Base-by-base conservation (phyloP, 2,888 invertebrate genomes). In the Octodonta nipae region DNA sequence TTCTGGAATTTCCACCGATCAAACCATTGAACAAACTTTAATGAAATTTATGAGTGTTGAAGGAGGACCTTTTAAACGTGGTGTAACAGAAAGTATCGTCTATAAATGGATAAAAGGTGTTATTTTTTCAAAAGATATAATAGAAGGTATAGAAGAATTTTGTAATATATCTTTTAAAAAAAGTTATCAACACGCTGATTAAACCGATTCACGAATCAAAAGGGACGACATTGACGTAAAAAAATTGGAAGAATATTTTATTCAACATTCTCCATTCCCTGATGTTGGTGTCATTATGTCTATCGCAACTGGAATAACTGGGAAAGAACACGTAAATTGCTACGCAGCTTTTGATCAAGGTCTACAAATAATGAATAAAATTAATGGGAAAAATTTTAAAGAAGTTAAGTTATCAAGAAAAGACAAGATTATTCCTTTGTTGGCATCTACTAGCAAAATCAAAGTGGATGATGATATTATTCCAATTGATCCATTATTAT, bases 11-110 rank as follows among this genome's bases (percentile, higher is more conserved):
- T 28, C 26, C 30, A 25, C 28, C 11, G 34, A 30, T 26, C 34
- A 10, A 50, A 54, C 26, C 3, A 37, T 32, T 26, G 35, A 35
- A 14, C 33, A 38, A 32, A 31, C 28, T 28, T 28, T 33, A 25
- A 34, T 24, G 26, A 30, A n/a, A 25, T 34, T 34, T 16, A 30
- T 30, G 26, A 30, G 26, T 12, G 20, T 29, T 29, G 26, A 25
- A 30, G 30, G 26, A 34, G 34, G 34, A 29, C 16, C 30, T 30
- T 30, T 34, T 34, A 24, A 30, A 3, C 24, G 34, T 30, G 34
- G 30, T 17, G 33, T 33, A 27, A 33, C 33, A 28, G 26, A 32
- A 32, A 32, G 32, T 27, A 17, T 32, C 15, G 28, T 30, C 25
- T 13, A 34, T 11, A 29, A 34, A 34, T 34, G 34, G 34, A 34